Conservation (phyloP, 2,797 vertebrate genomes). For the Rhynchonycteris naso region DNA sequence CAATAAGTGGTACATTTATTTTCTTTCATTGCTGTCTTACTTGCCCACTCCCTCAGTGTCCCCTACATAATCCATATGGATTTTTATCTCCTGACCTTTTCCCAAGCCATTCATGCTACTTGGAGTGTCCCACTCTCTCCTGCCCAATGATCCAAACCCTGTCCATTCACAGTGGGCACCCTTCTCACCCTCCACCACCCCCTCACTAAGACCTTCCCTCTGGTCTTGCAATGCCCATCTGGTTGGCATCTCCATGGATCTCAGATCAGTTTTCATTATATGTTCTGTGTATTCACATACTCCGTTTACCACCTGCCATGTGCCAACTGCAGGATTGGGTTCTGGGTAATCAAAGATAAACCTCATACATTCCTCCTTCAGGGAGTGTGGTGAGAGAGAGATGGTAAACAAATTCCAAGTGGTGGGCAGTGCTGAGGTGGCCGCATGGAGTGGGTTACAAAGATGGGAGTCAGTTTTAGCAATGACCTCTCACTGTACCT, state of each 20-base stretch:
- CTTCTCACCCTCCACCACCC: background rate
- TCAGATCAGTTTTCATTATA: constrained; percentile 6
- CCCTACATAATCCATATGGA: background rate
- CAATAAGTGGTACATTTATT: background rate
- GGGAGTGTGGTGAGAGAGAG: background rate
- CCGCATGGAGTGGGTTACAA: background rate
- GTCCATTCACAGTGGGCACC: background rate
- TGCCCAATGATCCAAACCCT: background rate
- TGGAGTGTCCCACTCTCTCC: background rate
- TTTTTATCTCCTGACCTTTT: constrained; percentile 1
- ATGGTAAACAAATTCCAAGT: background rate
- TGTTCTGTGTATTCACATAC: background rate
- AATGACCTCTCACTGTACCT: background rate
- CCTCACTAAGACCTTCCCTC: background rate
- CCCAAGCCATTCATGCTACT: background rate
- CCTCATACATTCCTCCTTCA: background rate
- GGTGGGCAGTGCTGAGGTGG: background rate
- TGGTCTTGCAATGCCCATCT: background rate
- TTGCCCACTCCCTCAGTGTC: background rate
- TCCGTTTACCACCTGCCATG: background rate
- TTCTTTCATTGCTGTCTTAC: background rate
- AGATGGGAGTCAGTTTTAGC: background rate
- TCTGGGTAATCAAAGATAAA: constrained; percentile 34
- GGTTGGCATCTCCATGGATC: background rate
- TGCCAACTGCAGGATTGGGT: background rate